Evolutionary conservation across 2,888 invertebrate species (phyloP), one percentile per base, ranked within the genome.

Genomic region (Agriotes lineatus): DNA sequence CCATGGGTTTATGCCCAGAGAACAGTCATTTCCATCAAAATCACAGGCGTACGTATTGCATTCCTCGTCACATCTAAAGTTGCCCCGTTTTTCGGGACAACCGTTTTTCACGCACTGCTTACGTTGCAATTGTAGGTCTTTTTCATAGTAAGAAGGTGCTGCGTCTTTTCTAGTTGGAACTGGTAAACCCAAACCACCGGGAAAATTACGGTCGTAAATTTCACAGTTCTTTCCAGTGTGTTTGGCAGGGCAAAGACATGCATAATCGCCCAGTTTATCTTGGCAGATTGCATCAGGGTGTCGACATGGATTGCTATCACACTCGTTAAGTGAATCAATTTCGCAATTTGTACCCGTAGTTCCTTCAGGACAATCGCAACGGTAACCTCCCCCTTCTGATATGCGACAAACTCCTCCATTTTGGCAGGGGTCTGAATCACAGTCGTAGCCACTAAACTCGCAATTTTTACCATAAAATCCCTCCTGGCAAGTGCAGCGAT

Each of bases 1-100:
- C 96, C 97, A 98, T 0, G 97, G 97, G 83, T 96, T 94, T 61
- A 96, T 90, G 30, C 79, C 83, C 33, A 85, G 73, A 0, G 96
- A 94, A 78, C 98, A 99, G 79, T 99, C 98, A 71, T 93, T 93
- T 0, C 96, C 96, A 78, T 98, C 98, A 79, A 96, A 98, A 73
- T 96, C 91, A 78, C 98, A 98, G 0, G 95, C 96, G 73, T 91
- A 93, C 0, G 90, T 93, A 82, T 98, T 97, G 81, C 98, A 98
- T 79, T 97, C 97, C 74, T 92, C 90, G 77, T 98, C 95, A 79
- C 97, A 98, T 44, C 89, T 88, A 68, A 91, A 89, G 80, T 98
- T 94, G 1, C 92, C 90, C 60, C 93, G 91, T 81, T 97, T 97
- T 72, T 90, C 89, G 7, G 89, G 88, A 80, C 97, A 98, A 2